phyloP scores from a whole-genome alignment of 2,797 vertebrate genomes.

The Schizopygopsis malacanthus region DNA sequence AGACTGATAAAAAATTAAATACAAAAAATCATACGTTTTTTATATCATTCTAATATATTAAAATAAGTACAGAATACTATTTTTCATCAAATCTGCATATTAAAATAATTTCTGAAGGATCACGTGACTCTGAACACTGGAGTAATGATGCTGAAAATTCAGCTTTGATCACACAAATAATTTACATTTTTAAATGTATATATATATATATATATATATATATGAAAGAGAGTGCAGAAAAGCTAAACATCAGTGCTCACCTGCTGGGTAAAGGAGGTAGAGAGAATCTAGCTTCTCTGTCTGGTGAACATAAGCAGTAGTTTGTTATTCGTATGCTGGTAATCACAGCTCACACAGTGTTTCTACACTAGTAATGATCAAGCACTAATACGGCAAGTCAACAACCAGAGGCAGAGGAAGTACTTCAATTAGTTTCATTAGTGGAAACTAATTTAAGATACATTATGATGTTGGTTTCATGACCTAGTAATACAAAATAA shows the following conservation, averaged over 20 bases:
- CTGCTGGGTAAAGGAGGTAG: conserved; percentile 76
- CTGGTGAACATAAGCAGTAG: conserved; percentile 63
- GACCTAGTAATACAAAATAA: neutral
- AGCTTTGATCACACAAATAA: too few relatives aligned
- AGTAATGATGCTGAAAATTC: neutral
- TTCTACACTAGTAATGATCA: neutral
- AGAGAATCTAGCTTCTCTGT: conserved; percentile 65
- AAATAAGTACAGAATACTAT: neutral
- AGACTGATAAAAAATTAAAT: too few relatives aligned
- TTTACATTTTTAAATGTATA: too few relatives aligned
- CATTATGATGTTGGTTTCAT: neutral
- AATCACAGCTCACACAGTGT: neutral
- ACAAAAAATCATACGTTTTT: too few relatives aligned
- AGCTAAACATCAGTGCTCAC: conserved; percentile 65
- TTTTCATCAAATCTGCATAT: neutral
- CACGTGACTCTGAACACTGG: neutral
- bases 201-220: too few relatives aligned
- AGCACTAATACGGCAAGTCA: neutral
- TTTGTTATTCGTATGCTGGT: neutral
- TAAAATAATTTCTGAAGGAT: neutral
- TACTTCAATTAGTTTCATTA: neutral
- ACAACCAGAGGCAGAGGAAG: neutral
- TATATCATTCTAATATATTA: neutral
- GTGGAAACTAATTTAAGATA: neutral
- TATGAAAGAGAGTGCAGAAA: neutral